Percentiles rank a stretch among this genome's conserved stretches.
Conservation (phyloP, 2,888 invertebrate species). For the Acleris emargana region DNA sequence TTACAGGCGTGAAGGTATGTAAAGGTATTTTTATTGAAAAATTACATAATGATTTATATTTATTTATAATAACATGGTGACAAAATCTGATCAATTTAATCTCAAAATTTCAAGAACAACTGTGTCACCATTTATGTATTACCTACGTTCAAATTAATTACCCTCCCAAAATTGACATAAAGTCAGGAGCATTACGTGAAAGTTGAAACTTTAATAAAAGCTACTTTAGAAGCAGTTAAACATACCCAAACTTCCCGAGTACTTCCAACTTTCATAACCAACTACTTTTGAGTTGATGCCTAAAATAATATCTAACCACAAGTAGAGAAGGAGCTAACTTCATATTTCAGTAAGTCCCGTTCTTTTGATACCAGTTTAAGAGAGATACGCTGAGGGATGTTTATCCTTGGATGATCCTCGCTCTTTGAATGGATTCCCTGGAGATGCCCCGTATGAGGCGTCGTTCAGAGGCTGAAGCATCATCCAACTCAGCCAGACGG, state of each 20-base stretch:
- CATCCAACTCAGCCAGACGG: conserved; percentile 1
- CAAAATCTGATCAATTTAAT: no score
- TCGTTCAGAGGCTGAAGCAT: not conserved
- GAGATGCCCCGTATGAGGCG: not conserved
- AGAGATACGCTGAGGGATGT: no score
- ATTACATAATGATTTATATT: no score
- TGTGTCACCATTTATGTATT: not conserved
- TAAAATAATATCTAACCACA: conserved; percentile 23
- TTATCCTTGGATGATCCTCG: no score
- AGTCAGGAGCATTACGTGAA: conserved; percentile 8
- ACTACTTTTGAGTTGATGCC: conserved; percentile 32
- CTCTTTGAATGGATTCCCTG: conserved; percentile 2
- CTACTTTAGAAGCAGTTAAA: conserved; percentile 24
- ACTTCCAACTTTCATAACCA: conserved; percentile 27
- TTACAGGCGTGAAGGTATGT: no score
- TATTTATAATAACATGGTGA: no score
- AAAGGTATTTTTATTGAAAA: no score
- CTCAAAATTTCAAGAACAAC: not conserved
- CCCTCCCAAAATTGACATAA: conserved; percentile 7
- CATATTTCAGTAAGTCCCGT: no score
- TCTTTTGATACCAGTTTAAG: no score
- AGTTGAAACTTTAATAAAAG: conserved; percentile 28
- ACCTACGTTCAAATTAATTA: conserved; percentile 13
- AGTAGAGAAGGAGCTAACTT: no score
- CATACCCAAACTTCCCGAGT: conserved; percentile 25